A percentile compares a stretch with the other conserved stretches of the same genome.
These are phyloP conservation scores for Xyrauchen texanus DNA, from an alignment of 2,113 vertebrate species.

Conservation along the genomic window DNA sequence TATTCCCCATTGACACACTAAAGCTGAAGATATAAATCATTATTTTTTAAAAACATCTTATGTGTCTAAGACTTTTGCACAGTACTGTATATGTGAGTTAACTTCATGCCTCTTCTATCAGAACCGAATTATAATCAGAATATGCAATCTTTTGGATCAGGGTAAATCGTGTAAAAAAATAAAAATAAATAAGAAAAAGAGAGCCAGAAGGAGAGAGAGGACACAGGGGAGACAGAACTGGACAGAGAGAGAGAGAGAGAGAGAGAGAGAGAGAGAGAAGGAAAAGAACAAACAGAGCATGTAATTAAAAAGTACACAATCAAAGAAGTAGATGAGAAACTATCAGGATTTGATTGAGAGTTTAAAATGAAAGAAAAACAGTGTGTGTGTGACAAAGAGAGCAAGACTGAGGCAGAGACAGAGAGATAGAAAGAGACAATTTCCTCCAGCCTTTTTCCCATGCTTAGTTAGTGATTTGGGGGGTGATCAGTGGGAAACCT, in stretches of 20 bases:
- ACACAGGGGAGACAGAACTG: constrained; percentile 14
- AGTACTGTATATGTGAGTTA: no score
- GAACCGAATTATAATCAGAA: no score
- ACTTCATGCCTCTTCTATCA: no score
- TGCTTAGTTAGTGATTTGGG: constrained; percentile 60
- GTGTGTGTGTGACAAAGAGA: background rate
- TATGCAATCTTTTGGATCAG: no score
- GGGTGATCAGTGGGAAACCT: constrained; percentile 69
- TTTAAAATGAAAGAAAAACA: constrained; percentile 28
- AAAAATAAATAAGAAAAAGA: no score
- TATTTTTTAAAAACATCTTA: no score
- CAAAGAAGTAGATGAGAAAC: background rate
- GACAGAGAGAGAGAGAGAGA: background rate
- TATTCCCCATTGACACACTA: no score
- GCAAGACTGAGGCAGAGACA: background rate
- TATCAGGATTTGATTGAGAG: background rate
- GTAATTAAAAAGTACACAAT: background rate
- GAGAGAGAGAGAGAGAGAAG: background rate
- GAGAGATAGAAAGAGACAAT: constrained; percentile 28
- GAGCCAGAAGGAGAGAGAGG: constrained; percentile 66
- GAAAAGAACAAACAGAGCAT: background rate
- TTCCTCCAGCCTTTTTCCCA: constrained; percentile 69
- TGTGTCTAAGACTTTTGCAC: no score
- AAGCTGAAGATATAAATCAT: no score
- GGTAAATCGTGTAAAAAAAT: no score